Evolutionary conservation across 2,888 invertebrate genomes (phyloP).

Genomic region (Meghimatium bilineatum): DNA sequence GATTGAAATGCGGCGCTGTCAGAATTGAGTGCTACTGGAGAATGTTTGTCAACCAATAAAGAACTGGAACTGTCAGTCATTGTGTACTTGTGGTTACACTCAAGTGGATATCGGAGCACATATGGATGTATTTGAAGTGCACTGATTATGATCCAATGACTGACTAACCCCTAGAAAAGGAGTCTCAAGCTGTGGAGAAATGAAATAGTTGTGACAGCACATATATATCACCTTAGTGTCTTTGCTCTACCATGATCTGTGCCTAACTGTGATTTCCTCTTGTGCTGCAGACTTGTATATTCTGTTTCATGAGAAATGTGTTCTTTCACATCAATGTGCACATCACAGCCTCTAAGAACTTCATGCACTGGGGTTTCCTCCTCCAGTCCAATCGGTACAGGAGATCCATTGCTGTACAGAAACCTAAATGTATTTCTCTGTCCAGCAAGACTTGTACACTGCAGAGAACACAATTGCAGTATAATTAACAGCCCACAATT

Average conservation of each 20-base stretch:
- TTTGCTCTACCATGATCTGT: conserved; percentile 12
- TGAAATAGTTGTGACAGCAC: background rate
- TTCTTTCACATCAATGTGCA: conserved; percentile 21
- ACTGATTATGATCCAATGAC: too few relatives aligned
- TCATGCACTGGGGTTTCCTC: conserved; percentile 29
- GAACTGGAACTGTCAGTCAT: too few relatives aligned
- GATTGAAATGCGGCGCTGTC: too few relatives aligned
- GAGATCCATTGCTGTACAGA: conserved; percentile 35
- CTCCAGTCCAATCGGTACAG: conserved; percentile 15
- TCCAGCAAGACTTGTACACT: conserved; percentile 19
- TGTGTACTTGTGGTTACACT: too few relatives aligned
- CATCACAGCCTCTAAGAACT: conserved; percentile 27
- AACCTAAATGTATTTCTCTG: conserved; percentile 19
- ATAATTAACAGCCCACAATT: background rate
- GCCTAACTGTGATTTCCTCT: conserved; percentile 17
- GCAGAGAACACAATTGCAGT: background rate
- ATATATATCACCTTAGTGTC: conserved; percentile 20
- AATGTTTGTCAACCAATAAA: too few relatives aligned
- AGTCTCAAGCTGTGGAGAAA: background rate
- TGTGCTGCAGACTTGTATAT: background rate
- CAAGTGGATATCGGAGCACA: too few relatives aligned
- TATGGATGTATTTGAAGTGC: too few relatives aligned
- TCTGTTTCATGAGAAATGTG: background rate
- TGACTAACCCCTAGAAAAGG: too few relatives aligned
- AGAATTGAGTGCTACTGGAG: too few relatives aligned